These are phyloP conservation scores for Pteria penguin DNA, from an alignment of 2,888 invertebrate genomes.

Conservation along the genomic window DNA sequence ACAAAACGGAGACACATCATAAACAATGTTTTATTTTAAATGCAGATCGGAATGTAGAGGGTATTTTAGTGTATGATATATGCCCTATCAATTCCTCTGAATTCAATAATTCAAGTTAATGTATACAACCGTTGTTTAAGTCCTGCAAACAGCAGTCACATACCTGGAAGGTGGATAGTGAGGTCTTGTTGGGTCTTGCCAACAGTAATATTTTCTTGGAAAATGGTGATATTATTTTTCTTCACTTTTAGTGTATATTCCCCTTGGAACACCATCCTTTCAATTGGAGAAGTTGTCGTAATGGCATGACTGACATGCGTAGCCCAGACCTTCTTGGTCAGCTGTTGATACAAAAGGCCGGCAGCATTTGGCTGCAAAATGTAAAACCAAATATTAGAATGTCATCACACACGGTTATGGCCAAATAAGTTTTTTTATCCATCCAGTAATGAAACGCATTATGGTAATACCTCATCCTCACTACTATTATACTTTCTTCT, in stretches of 20 bases:
- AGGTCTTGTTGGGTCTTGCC: slow-evolving; percentile 2
- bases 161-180: slow-evolving; percentile 21
- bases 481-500: no score
- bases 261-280: slow-evolving; percentile 12
- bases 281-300: not conserved
- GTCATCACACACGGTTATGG: no score
- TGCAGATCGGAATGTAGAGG: no score
- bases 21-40: no score
- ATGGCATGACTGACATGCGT: slow-evolving; percentile 24
- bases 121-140: not conserved
- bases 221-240: slow-evolving; percentile 17
- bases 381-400: not conserved
- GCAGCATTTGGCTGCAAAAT: slow-evolving; percentile 37
- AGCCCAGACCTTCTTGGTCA: slow-evolving; percentile 25
- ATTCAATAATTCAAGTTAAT: not conserved
- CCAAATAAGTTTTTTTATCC: no score
- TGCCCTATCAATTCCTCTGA: not conserved
- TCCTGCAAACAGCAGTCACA: not conserved
- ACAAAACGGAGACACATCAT: not conserved
- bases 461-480: no score
- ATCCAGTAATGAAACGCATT: no score
- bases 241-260: slow-evolving; percentile 21
- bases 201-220: slow-evolving; percentile 5
- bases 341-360: slow-evolving; percentile 26
- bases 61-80: no score